Base-by-base conservation (phyloP, 1,140 invertebrate genomes). In the Geopemphigus sp. region DNA sequence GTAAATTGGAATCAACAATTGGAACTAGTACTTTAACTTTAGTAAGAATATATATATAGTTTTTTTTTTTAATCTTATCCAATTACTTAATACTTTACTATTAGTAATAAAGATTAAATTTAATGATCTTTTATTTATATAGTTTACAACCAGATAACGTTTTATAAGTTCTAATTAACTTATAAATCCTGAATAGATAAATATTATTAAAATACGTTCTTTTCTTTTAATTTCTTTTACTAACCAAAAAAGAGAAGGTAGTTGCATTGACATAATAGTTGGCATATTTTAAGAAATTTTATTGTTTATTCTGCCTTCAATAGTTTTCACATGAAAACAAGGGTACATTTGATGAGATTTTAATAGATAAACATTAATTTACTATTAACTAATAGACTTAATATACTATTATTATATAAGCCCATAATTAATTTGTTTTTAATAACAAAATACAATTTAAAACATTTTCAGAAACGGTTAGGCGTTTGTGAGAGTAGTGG, bases 1-100 rank as follows among this genome's bases (percentile, higher is more conserved):
- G 94, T 83, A 89, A 90, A 83, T 83, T 95, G 39, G 93, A 95
- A 86, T 89, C 88, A 83, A 88, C 91, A 12, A 87, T 95, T 53
- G 93, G 93, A 32, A 87, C 87, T 14, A 87, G 88, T 80, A 86
- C 87, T 59, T 88, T 91, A 26, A 90, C 90, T 83, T 83, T 91
- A 70, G 83, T 83, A 66, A 50, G 17, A 29, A 80, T 39, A 72
- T 47, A n/a, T n/a, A 22, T 8, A 39, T 39, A 8, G 32, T 39
- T 39, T 8, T 54, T 54, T 29, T 53, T 0, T 73, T 39, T 39
- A 5, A 39, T 32, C n/a, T 39, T 39, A 39, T 39, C 32, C 8
- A 39, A 8, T 39, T 39, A 39, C 8, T 4, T 39, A 39, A 39
- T 39, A 39, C 8, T 39, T 39, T 39, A 39, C 32, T 39, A 4